Evolutionary conservation across 64 coral and sea anemone genomes (phyloP).

Genomic region (Pachyseris speciosa): DNA sequence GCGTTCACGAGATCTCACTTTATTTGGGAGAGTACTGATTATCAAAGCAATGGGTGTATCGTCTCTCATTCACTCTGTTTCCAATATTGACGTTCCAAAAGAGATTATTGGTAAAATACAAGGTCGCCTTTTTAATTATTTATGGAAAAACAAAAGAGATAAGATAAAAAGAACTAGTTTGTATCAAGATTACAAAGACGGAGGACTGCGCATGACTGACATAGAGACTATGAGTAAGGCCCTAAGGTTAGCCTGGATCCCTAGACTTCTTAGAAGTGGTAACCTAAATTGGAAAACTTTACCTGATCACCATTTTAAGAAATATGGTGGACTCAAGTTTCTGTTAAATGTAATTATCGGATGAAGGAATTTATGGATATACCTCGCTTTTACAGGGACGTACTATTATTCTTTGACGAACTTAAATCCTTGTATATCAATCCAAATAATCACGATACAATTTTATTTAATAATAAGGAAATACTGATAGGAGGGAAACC

Average conservation of each 20-base stretch:
- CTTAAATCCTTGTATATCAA: not conserved
- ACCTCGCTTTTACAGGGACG: not conserved
- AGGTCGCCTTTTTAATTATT: not conserved
- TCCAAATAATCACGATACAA: not conserved
- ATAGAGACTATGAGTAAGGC: not conserved
- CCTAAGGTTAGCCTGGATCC: not conserved
- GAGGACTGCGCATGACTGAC: not conserved
- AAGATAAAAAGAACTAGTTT: not conserved
- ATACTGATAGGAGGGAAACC: no score
- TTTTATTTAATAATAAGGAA: not conserved
- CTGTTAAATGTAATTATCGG: not conserved
- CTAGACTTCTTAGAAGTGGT: not conserved
- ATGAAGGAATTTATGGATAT: not conserved
- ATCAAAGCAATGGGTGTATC: no score
- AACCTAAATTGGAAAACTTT: not conserved
- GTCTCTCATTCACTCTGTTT: not conserved
- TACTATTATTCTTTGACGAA: no score
- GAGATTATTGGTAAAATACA: not conserved
- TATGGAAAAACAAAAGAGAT: not conserved
- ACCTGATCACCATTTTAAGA: not conserved
- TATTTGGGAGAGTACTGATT: constrained; percentile 12
- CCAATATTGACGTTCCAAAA: not conserved
- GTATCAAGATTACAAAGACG: no score
- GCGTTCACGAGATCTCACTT: not conserved
- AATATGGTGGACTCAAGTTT: no score